Evolutionary conservation across 2,113 vertebrate species (phyloP), one percentile per base, ranked within the genome.

Genomic region (Sebastes schlegelii): DNA sequence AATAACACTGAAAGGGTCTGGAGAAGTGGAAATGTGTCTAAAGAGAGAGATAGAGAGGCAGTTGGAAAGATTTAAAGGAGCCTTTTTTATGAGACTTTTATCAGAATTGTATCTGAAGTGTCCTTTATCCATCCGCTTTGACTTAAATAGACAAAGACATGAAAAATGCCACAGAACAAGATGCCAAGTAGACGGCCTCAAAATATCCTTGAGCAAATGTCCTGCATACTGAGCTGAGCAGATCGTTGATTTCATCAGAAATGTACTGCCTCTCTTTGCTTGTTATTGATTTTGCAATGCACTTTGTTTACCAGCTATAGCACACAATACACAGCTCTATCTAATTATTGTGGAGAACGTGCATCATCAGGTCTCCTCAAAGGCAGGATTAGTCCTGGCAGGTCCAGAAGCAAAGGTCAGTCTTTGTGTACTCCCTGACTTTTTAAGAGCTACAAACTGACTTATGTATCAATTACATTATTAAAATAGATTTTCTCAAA

Each of bases 401-500:
- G 81, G 70, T 82, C 60, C 26, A 64, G 75, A 78, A 72, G 77
- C 64, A 65, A 94, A 94, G 92, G 90, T 93, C 87, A 92, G 74
- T 73, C 74, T 83, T 90, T 92, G 85, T 88, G 86, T 74, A 66
- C 82, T 63, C 45, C 12, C 49, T 42, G 82, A 85, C 79, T 91
- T 89, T 90, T 89, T 78, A 85, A 85, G 72, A 69, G 84, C 87
- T 85, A 77, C 77, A 85, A 85, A 88, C 82, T 72, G 89, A 89
- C 89, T 91, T 21, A 62, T 78, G 75, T 88, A 92, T 92, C 66
- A 86, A 92, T 93, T 83, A 83, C 67, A 66, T 88, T 74, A 87
- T 93, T 91, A 92, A 92, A 88, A 95, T 95, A 1, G 91, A 94
- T 94, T 91, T 92, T 85, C 64, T 90, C 81, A 80, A 91, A 86